Conservation (phyloP, 2,797 vertebrate genomes). For the Myotis myotis region DNA sequence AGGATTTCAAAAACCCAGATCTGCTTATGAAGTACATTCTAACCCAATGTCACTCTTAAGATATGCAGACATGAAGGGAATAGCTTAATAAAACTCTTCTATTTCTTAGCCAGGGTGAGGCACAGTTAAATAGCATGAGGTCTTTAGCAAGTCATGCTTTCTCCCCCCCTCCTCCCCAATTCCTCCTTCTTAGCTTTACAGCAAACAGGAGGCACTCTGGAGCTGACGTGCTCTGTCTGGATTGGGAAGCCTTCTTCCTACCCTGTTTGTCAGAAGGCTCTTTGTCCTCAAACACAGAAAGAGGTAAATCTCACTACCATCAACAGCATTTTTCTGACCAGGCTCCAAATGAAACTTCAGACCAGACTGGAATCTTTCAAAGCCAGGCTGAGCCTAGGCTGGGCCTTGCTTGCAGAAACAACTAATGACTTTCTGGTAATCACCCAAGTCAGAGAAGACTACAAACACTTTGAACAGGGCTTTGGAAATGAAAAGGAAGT, state of each 20-base stretch:
- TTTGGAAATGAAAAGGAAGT: constrained; percentile 60
- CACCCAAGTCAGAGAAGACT: constrained; percentile 60
- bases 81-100: neutral
- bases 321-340: constrained; percentile 11
- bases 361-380: constrained; percentile 44
- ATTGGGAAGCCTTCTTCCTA: neutral
- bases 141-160: neutral
- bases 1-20: constrained; percentile 5
- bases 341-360: constrained; percentile 59
- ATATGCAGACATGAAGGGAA: neutral
- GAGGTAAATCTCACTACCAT: neutral
- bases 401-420: constrained; percentile 26
- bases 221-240: neutral
- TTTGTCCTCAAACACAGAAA: constrained; percentile 48
- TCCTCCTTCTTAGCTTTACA: neutral
- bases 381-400: constrained; percentile 25
- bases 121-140: neutral
- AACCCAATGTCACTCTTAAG: neutral
- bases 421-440: constrained; percentile 56
- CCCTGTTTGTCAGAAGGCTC: constrained; percentile 2
- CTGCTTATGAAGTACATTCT: constrained; percentile 24
- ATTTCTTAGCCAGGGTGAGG: neutral
- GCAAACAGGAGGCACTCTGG: neutral
- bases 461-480: constrained; percentile 35
- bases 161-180: neutral